Evolutionary conservation across 2,888 invertebrate species (phyloP).

Genomic region (Amblyteles armatorius): DNA sequence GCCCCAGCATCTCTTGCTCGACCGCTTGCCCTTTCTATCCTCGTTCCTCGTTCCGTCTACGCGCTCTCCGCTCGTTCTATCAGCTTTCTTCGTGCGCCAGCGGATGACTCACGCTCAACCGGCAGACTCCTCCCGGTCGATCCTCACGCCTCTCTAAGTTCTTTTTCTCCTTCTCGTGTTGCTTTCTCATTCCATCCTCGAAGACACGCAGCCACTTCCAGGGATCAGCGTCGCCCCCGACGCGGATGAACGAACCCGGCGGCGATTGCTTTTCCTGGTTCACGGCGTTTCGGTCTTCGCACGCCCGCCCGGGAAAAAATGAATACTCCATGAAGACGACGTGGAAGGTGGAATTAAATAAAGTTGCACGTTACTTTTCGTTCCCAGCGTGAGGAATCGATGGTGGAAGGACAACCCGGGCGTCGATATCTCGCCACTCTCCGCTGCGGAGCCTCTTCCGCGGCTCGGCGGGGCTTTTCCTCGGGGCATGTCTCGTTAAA

Average conservation of each 20-base stretch:
- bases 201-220: slow-evolving; percentile 46
- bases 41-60: slow-evolving; percentile 51
- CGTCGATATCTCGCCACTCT: not conserved
- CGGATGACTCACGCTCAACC: slow-evolving; percentile 75
- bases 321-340: not conserved
- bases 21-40: slow-evolving; percentile 60
- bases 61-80: slow-evolving; percentile 43
- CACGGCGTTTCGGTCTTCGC: not conserved
- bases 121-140: slow-evolving; percentile 51
- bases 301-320: not conserved
- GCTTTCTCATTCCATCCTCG: slow-evolving; percentile 43
- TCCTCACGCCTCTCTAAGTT: slow-evolving; percentile 28
- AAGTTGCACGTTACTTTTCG: not conserved
- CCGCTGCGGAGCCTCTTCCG: not conserved
- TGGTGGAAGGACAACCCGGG: not conserved
- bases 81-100: slow-evolving; percentile 56
- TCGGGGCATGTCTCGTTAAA: slow-evolving; percentile 40
- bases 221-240: slow-evolving; percentile 71
- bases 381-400: not conserved
- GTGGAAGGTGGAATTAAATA: not conserved
- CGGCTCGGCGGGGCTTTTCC: slow-evolving; percentile 11
- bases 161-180: slow-evolving; percentile 30
- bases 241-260: slow-evolving; percentile 77
- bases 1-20: slow-evolving; percentile 47
- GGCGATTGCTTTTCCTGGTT: slow-evolving; percentile 70